Base-by-base conservation (phyloP, 2,797 vertebrate genomes). In the Graptemys geographica region DNA sequence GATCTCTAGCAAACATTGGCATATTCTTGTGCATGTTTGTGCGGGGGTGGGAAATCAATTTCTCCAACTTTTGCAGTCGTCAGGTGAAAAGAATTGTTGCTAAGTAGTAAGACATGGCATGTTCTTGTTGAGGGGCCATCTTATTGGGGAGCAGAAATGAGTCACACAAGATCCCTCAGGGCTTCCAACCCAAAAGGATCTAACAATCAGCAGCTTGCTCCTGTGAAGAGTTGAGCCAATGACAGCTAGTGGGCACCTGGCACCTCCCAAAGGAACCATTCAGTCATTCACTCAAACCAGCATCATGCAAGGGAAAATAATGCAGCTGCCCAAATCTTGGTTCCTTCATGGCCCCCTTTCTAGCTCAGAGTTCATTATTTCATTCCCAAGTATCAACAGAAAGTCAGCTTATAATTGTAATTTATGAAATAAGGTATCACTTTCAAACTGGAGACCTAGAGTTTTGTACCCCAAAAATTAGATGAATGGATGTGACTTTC, bases 401-500 rank as follows among this genome's bases (percentile, higher is more conserved):
- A 15, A 10, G 13, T 44, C 86, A 89, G 28, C 1, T 53, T 84
- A n/a, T 69, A 69, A 41, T 65, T 90, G 85, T 80, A 94, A 89
- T 95, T 82, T 62, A 83, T 27, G 83, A 65, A 80, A 88, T 25
- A 52, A 94, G 87, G 19, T 47, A 86, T 81, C 80, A 82, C 28
- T 80, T 74, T 92, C 49, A 96, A 88, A 83, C 31, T 69, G 83
- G 82, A 88, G 21, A 8, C 0, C 51, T 91, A 37, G 65, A 87
- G 27, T 85, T 92, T 85, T 81, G 9, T 90, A 74, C n/a, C 62
- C 51, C 56, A 59, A 4, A 95, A 86, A 28, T 95, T 96, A 95
- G 81, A 47, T 91, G 59, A 79, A 79, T 83, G 79, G 79, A 90
- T 93, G 47, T n/a, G 53, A 94, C 94, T 89, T 72, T 1, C 84